These are phyloP conservation scores for Parazoanthus atlanticus DNA, from an alignment of 92 coral and sea anemone species.

Conservation along the genomic window DNA sequence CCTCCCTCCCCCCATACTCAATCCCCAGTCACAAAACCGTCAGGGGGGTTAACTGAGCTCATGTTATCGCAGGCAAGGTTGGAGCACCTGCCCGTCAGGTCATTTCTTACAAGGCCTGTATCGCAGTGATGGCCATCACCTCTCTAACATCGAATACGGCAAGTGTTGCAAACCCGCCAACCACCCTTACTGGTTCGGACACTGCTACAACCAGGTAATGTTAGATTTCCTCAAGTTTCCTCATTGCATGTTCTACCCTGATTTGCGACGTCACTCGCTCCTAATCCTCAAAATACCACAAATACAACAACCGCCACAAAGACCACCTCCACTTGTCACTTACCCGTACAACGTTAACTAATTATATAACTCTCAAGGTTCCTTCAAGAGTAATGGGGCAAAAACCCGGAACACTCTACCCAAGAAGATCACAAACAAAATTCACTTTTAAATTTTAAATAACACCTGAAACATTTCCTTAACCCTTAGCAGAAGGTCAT, in stretches of 20 bases:
- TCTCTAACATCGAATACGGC: conserved; percentile 50
- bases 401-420: too few species aligned
- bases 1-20: too few species aligned
- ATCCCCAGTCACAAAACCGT: not conserved
- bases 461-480: too few species aligned
- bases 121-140: conserved; percentile 31
- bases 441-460: too few species aligned
- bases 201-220: conserved; percentile 46
- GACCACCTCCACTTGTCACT: too few species aligned
- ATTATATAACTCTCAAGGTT: too few species aligned
- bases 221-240: not conserved
- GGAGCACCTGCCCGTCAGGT: conserved; percentile 57
- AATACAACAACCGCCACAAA: too few species aligned
- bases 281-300: too few species aligned
- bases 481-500: too few species aligned
- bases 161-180: conserved; percentile 59
- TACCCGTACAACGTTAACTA: too few species aligned
- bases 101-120: conserved; percentile 57
- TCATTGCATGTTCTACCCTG: not conserved
- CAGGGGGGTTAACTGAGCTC: not conserved
- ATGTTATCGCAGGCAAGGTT: conserved; percentile 16
- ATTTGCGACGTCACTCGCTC: not conserved
- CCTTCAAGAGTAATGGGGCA: too few species aligned
- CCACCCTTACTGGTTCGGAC: conserved; percentile 41
- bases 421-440: too few species aligned